Percentiles rank a stretch among this genome's conserved stretches.
Conservation (phyloP, 2,113 vertebrate species). For the Lamprologus ornatipinnis region DNA sequence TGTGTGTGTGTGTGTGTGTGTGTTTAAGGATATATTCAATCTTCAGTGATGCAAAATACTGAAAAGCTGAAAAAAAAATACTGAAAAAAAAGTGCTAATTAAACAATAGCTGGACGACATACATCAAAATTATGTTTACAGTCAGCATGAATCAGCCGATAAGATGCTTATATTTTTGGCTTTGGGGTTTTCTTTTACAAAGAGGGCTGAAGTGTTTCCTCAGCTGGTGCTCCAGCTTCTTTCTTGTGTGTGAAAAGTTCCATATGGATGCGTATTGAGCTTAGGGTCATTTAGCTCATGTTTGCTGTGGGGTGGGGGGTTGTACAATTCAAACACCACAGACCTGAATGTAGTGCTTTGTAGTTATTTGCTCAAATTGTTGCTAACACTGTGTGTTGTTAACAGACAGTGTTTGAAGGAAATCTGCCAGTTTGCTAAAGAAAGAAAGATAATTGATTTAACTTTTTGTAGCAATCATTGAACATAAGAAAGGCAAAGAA, state of each 20-base stretch:
- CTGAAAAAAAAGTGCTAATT: not conserved
- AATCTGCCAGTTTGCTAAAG: not conserved
- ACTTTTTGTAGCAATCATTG: not conserved
- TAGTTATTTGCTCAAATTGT: not conserved
- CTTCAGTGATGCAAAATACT: not conserved
- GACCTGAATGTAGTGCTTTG: not conserved
- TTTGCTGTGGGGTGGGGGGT: not conserved
- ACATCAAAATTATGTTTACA: not conserved
- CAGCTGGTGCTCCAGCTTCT: slow-evolving; percentile 24
- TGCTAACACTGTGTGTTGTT: not conserved
- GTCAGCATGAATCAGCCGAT: not conserved
- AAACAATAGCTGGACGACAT: not conserved
- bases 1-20: not conserved
- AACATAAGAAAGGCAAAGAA: not conserved
- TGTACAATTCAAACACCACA: not conserved
- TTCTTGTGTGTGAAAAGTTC: slow-evolving; percentile 50
- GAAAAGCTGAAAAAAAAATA: not conserved
- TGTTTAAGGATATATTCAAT: not conserved
- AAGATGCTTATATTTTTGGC: not conserved
- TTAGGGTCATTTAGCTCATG: slow-evolving; percentile 32
- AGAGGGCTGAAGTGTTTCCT: not conserved
- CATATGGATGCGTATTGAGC: slow-evolving; percentile 37
- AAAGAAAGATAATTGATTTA: not conserved
- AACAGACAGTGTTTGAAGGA: not conserved
- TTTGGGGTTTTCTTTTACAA: not conserved